Evolutionary conservation across 2,797 vertebrate species (phyloP).

Genomic region (Pipistrellus pipistrellus): DNA sequence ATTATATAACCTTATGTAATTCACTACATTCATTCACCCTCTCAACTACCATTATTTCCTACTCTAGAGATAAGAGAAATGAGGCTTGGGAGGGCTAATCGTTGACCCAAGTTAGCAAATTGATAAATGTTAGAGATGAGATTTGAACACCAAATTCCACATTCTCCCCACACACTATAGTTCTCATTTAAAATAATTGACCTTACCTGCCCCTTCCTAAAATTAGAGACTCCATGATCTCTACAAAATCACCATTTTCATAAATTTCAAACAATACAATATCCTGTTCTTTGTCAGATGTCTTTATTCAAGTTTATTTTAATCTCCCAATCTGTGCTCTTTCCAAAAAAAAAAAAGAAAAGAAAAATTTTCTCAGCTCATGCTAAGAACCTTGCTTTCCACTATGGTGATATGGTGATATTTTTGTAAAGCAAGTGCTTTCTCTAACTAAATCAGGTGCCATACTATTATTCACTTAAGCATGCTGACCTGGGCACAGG

Average conservation of each 20-base stretch:
- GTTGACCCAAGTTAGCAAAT: not conserved
- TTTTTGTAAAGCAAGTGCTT: not conserved
- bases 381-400: not conserved
- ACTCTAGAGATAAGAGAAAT: not conserved
- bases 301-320: not conserved
- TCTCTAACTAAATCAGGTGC: not conserved
- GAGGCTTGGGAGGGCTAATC: not conserved
- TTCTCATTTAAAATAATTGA: slow-evolving; percentile 50
- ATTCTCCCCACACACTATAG: not conserved
- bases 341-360: not conserved
- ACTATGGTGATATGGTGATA: not conserved
- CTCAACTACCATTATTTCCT: not conserved
- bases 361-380: not conserved
- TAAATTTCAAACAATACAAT: not conserved
- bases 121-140: slow-evolving; percentile 1
- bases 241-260: not conserved
- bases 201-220: not conserved
- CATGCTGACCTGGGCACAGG: not conserved
- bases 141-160: not conserved
- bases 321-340: not conserved
- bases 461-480: not conserved
- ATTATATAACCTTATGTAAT: not conserved
- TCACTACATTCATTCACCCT: not conserved
- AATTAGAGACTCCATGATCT: not conserved
- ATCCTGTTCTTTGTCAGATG: not conserved